phyloP scores from a whole-genome alignment of 2,888 invertebrate species.

The Pteria penguin region DNA sequence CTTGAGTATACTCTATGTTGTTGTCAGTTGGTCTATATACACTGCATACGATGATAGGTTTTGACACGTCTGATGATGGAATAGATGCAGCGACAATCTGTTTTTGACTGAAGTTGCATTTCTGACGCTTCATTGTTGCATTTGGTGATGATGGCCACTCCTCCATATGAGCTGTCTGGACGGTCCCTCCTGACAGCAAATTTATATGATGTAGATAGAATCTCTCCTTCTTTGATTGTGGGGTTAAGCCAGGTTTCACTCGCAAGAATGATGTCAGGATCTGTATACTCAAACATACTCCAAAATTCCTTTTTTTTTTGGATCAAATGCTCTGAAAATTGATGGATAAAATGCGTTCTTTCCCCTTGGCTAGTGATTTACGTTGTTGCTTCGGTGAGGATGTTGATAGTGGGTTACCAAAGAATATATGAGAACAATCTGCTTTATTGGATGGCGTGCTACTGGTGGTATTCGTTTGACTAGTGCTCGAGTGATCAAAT shows the following conservation, averaged over 20 bases:
- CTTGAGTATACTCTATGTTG: conserved; percentile 12
- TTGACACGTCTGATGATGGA: not conserved
- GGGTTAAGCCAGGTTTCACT: conserved; percentile 29
- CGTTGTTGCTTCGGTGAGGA: too few species aligned
- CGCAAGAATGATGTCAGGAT: conserved; percentile 3
- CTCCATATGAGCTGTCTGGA: conserved; percentile 12
- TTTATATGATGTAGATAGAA: too few species aligned
- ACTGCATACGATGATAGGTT: not conserved
- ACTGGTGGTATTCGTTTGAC: too few species aligned
- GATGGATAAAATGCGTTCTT: not conserved
- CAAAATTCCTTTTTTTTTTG: not conserved
- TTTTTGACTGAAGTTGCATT: conserved; percentile 3
- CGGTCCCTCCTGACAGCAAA: conserved; percentile 22
- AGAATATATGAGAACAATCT: too few species aligned
- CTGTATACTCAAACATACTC: not conserved
- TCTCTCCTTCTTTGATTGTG: conserved; percentile 27
- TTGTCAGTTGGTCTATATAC: conserved; percentile 15
- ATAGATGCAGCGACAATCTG: conserved; percentile 27
- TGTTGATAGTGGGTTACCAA: too few species aligned
- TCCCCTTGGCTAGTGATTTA: too few species aligned
- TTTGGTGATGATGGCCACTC: conserved; percentile 17
- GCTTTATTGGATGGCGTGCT: too few species aligned
- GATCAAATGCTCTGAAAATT: conserved; percentile 8
- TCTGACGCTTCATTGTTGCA: not conserved
- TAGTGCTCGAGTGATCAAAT: too few species aligned